These are phyloP conservation scores for Drosophila quasianomalipes DNA, from an alignment of 2,888 invertebrate genomes.

Conservation along the genomic window DNA sequence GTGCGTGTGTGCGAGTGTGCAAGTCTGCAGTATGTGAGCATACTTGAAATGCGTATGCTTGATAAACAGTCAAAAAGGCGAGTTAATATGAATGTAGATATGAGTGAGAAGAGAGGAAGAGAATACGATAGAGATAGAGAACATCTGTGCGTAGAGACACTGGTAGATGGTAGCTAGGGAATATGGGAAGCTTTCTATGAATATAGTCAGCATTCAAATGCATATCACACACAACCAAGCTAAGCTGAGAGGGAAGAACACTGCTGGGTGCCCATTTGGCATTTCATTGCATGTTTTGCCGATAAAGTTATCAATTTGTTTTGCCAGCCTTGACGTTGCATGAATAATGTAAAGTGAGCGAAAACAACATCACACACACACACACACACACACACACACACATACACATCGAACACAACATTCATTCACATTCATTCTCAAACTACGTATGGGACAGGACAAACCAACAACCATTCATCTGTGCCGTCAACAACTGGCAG, in stretches of 20 bases:
- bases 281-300: slow-evolving; percentile 83
- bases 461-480: slow-evolving; percentile 51
- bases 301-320: slow-evolving; percentile 84
- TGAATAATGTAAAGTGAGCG: slow-evolving; percentile 81
- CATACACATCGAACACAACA: slow-evolving; percentile 9
- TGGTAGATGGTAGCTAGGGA: background rate
- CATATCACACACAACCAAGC: slow-evolving; percentile 60
- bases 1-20: slow-evolving; percentile 5
- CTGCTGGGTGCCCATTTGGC: slow-evolving; percentile 64
- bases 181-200: background rate
- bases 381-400: slow-evolving; percentile 9
- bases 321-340: slow-evolving; percentile 81
- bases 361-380: slow-evolving; percentile 18
- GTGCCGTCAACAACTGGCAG: slow-evolving; percentile 57
- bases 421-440: slow-evolving; percentile 20
- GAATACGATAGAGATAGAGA: background rate
- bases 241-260: slow-evolving; percentile 22
- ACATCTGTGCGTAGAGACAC: background rate
- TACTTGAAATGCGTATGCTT: slow-evolving; percentile 58
- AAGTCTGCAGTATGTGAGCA: slow-evolving; percentile 52
- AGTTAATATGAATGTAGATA: slow-evolving; percentile 1
- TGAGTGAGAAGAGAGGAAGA: background rate
- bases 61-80: slow-evolving; percentile 18
- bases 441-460: slow-evolving; percentile 11
- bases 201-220: slow-evolving; percentile 57